These are phyloP conservation scores for Metopolophium dirhodum DNA, from an alignment of 1,140 invertebrate genomes.

Conservation along the genomic window DNA sequence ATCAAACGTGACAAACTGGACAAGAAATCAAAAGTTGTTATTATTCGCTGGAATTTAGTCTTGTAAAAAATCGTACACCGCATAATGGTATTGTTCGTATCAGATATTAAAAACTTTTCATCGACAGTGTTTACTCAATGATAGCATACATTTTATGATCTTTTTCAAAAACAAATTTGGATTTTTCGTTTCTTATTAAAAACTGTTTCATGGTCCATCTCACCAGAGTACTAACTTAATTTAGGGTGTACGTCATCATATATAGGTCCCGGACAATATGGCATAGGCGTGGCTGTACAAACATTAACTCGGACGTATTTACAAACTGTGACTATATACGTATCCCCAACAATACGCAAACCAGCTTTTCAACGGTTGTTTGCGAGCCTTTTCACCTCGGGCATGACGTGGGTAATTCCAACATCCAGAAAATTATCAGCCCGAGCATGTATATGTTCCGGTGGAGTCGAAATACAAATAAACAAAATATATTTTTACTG, in stretches of 20 bases:
- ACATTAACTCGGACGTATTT: background rate
- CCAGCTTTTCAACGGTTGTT: background rate
- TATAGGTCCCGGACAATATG: background rate
- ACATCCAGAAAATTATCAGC: background rate
- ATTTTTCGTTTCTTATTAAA: background rate
- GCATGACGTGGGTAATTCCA: background rate
- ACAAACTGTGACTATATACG: background rate
- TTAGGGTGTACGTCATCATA: background rate
- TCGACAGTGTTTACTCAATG: background rate
- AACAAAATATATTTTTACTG: background rate
- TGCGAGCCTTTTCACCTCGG: background rate
- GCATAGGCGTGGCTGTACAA: background rate
- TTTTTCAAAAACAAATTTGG: background rate
- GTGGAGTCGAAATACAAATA: background rate
- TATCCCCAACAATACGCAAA: background rate
- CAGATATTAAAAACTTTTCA: background rate
- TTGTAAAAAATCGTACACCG: background rate
- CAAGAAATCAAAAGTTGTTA: background rate
- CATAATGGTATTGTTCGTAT: background rate
- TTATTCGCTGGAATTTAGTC: background rate
- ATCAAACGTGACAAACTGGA: background rate
- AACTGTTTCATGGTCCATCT: background rate
- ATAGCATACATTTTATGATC: no score
- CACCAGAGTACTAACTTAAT: background rate
- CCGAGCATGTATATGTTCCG: background rate